phyloP scores from a whole-genome alignment of 1,140 invertebrate species.

The Cataglyphis hispanica region DNA sequence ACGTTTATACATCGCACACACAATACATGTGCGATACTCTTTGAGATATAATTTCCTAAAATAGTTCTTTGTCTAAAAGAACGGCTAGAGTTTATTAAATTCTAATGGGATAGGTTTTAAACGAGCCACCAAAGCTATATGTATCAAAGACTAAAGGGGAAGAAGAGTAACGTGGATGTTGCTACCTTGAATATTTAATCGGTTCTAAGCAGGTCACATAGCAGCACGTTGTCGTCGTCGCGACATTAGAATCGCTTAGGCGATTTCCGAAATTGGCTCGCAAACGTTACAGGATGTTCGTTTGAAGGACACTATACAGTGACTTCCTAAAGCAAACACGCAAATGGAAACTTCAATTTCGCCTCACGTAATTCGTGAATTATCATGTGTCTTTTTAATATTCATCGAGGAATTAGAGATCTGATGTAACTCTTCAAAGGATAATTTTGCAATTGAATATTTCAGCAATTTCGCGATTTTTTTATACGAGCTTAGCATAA shows the following conservation, averaged over 20 bases:
- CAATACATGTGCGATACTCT: not conserved
- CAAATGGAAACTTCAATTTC: slow-evolving; percentile 20
- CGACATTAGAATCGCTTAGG: slow-evolving; percentile 71
- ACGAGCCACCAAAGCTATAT: slow-evolving; percentile 26
- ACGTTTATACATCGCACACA: not conserved
- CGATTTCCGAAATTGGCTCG: not conserved
- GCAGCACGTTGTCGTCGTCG: slow-evolving; percentile 60
- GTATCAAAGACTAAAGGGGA: slow-evolving; percentile 40
- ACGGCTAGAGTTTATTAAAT: not conserved
- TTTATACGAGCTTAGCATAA: not conserved
- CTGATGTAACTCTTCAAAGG: slow-evolving; percentile 27
- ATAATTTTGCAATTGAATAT: slow-evolving; percentile 17
- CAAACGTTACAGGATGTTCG: slow-evolving; percentile 54
- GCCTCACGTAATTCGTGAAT: slow-evolving; percentile 1
- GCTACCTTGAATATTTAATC: slow-evolving; percentile 70
- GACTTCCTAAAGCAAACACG: slow-evolving; percentile 48
- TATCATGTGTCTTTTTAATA: slow-evolving; percentile 63
- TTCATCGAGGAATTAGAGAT: slow-evolving; percentile 52
- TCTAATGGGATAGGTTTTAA: not conserved
- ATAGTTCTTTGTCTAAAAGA: not conserved
- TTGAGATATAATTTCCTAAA: not conserved
- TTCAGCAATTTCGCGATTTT: not conserved
- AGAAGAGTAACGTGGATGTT: slow-evolving; percentile 18
- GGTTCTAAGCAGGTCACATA: slow-evolving; percentile 62
- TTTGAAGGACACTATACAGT: slow-evolving; percentile 37